Evolutionary conservation across 2,797 vertebrate species (phyloP).

Genomic region (Tolypeutes matacus): DNA sequence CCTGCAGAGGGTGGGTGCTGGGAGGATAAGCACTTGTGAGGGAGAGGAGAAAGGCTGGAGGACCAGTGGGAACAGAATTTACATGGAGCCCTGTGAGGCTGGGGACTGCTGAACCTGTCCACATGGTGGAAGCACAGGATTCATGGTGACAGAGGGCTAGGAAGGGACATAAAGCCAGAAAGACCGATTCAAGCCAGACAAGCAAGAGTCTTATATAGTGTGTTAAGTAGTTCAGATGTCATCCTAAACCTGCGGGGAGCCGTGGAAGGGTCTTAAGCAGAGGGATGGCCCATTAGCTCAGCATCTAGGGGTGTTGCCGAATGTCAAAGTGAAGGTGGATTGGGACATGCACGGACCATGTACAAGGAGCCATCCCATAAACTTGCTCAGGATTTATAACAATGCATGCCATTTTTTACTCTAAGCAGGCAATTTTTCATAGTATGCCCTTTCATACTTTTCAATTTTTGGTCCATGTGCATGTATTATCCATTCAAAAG

Average conservation of each 20-base stretch:
- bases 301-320: not conserved
- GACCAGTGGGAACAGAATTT: not conserved
- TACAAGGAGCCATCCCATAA: not conserved
- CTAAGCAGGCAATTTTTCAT: not conserved
- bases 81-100: not conserved
- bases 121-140: not conserved
- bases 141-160: not conserved
- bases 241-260: not conserved
- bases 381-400: not conserved
- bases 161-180: not conserved
- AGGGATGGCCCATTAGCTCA: not conserved
- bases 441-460: not conserved
- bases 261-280: not conserved
- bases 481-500: not conserved
- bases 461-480: not conserved
- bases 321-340: not conserved
- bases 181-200: not conserved
- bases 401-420: not conserved
- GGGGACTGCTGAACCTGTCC: not conserved
- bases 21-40: not conserved
- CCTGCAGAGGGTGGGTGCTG: not conserved
- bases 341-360: not conserved
- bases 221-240: not conserved
- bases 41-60: not conserved
- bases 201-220: not conserved